phyloP scores from a whole-genome alignment of 2,797 vertebrate genomes.

The Oryzias sinensis region DNA sequence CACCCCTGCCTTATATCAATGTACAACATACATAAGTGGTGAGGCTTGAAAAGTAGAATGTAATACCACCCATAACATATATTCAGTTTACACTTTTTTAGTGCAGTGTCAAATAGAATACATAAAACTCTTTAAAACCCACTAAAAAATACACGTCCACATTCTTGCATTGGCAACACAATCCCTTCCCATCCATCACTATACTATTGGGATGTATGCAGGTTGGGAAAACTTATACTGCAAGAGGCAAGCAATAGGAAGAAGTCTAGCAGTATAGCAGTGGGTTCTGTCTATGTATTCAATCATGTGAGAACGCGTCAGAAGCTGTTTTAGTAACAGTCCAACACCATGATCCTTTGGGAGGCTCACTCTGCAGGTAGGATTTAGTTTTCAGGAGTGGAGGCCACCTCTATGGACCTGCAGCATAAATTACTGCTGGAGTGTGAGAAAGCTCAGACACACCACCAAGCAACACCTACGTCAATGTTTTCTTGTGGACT shows the following conservation, averaged over 20 bases:
- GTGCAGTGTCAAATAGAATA: no score
- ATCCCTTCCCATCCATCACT: no score
- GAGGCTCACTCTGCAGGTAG: slow-evolving; percentile 4
- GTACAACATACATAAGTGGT: no score
- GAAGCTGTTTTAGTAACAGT: slow-evolving; percentile 9
- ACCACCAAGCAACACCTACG: slow-evolving; percentile 14
- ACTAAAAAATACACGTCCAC: no score
- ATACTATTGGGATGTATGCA: no score
- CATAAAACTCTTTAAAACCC: no score
- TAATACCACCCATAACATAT: no score
- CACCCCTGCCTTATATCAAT: no score
- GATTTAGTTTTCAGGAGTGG: slow-evolving; percentile 28
- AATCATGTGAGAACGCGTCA: neutral
- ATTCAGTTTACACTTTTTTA: no score
- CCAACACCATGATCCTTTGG: slow-evolving; percentile 4
- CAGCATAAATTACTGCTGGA: slow-evolving; percentile 23
- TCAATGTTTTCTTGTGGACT: slow-evolving; percentile 6
- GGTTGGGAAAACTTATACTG: neutral
- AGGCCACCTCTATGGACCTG: slow-evolving; percentile 13
- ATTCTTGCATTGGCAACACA: no score
- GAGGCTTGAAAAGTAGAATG: no score
- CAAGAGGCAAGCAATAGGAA: neutral
- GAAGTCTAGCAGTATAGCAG: slow-evolving; percentile 4
- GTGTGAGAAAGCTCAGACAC: slow-evolving; percentile 29
- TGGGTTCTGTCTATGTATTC: slow-evolving; percentile 7